Evolutionary conservation across 2,888 invertebrate genomes (phyloP).

Genomic region (Meghimatium bilineatum): DNA sequence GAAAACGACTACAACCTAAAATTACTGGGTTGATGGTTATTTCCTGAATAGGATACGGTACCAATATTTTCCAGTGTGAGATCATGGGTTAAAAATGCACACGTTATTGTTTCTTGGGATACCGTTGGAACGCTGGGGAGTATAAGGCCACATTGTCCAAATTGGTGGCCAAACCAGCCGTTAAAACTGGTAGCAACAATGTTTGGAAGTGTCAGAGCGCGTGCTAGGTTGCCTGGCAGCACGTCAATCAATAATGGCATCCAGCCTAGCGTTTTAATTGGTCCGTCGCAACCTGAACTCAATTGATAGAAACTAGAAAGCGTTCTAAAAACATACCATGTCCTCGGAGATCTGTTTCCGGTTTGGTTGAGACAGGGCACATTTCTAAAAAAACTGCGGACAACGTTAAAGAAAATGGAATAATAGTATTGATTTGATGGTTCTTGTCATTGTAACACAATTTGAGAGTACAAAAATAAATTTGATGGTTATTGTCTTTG

Average conservation of each 20-base stretch:
- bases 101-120: no score
- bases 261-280: slow-evolving; percentile 8
- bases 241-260: slow-evolving; percentile 3
- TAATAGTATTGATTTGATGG: no score
- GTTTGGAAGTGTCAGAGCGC: neutral
- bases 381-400: no score
- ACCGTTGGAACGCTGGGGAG: neutral
- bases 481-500: no score
- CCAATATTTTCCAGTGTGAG: no score
- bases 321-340: neutral
- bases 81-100: no score
- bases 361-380: neutral
- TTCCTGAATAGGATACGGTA: no score
- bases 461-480: no score
- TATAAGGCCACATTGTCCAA: neutral
- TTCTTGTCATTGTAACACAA: no score
- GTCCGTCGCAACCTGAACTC: neutral
- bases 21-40: no score
- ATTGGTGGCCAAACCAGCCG: neutral
- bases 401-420: no score
- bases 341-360: slow-evolving; percentile 2
- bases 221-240: neutral
- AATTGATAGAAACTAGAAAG: neutral
- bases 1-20: no score
- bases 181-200: neutral